Conservation (phyloP, 53 echinoderm and acorn worm genomes). For the Temnopleurus reevesii region DNA sequence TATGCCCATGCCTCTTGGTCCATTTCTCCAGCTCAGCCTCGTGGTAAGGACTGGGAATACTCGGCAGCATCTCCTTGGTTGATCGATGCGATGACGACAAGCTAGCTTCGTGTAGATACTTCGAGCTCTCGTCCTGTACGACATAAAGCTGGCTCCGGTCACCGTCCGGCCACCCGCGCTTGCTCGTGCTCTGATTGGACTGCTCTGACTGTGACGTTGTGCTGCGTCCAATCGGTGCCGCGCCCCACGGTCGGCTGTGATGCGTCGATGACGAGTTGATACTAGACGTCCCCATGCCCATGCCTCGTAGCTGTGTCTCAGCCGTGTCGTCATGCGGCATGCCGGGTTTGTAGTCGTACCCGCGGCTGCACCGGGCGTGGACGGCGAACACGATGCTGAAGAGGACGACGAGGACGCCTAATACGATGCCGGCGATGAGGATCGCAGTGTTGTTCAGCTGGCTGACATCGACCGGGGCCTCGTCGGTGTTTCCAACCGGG, state of each 20-base stretch:
- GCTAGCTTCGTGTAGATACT: slow-evolving; percentile 69
- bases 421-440: slow-evolving; percentile 68
- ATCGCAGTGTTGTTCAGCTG: slow-evolving; percentile 65
- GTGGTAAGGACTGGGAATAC: slow-evolving; percentile 80
- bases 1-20: slow-evolving; percentile 60
- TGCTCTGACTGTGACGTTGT: slow-evolving; percentile 87
- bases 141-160: slow-evolving; percentile 83
- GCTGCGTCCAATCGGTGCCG: slow-evolving; percentile 77
- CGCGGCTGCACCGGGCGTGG: slow-evolving; percentile 72
- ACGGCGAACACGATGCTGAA: slow-evolving; percentile 71
- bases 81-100: slow-evolving; percentile 77
- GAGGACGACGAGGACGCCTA: slow-evolving; percentile 66
- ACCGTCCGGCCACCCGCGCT: slow-evolving; percentile 89
- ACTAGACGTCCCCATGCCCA: slow-evolving; percentile 58
- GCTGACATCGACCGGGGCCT: slow-evolving; percentile 22
- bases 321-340: slow-evolving; percentile 56
- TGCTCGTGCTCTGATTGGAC: slow-evolving; percentile 75
- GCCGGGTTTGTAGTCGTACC: slow-evolving; percentile 49
- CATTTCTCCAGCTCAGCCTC: slow-evolving; percentile 65
- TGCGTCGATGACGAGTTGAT: slow-evolving; percentile 74
- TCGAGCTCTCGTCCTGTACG: slow-evolving; percentile 72
- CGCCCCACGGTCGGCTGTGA: slow-evolving; percentile 66
- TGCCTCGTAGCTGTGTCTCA: slow-evolving; percentile 68
- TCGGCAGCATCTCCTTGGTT: slow-evolving; percentile 59
- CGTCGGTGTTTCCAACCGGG: background rate